Percentiles rank a stretch among this genome's conserved stretches.
Conservation (phyloP, 2,797 vertebrate genomes). For the Gambelia wislizenii region DNA sequence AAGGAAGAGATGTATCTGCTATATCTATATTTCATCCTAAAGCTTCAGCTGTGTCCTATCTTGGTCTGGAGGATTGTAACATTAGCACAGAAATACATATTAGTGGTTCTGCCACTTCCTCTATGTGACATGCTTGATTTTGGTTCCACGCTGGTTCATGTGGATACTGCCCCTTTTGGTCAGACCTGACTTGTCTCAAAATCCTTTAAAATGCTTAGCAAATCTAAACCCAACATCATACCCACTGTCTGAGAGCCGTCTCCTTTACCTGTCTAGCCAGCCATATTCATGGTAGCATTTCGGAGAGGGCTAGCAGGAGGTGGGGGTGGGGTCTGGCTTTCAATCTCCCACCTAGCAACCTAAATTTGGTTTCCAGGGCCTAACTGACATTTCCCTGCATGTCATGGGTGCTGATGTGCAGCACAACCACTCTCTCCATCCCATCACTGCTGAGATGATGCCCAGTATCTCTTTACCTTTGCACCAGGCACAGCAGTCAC, state of each 20-base stretch:
- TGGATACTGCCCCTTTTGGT: background rate
- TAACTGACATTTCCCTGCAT: background rate
- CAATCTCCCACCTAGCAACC: background rate
- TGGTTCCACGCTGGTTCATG: background rate
- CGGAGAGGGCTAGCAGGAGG: background rate
- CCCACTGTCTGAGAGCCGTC: background rate
- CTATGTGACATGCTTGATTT: too few relatives aligned
- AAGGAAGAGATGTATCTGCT: too few relatives aligned
- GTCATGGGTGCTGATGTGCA: background rate
- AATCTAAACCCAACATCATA: background rate
- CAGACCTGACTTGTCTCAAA: background rate
- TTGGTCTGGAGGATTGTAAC: too few relatives aligned
- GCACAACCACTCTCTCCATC: background rate
- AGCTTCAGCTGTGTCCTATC: too few relatives aligned
- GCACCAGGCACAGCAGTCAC: background rate
- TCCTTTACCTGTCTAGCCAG: background rate
- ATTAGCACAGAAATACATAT: too few relatives aligned
- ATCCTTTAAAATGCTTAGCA: background rate
- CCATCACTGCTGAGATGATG: background rate
- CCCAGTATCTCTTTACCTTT: background rate
- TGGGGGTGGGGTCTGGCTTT: background rate
- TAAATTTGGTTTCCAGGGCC: background rate
- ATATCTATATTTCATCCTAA: too few relatives aligned
- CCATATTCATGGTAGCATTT: background rate
- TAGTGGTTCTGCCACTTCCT: too few relatives aligned